A percentile compares a stretch with the other conserved stretches of the same genome.
Conservation (phyloP, 2,888 invertebrate species). For the Lottia scabra region DNA sequence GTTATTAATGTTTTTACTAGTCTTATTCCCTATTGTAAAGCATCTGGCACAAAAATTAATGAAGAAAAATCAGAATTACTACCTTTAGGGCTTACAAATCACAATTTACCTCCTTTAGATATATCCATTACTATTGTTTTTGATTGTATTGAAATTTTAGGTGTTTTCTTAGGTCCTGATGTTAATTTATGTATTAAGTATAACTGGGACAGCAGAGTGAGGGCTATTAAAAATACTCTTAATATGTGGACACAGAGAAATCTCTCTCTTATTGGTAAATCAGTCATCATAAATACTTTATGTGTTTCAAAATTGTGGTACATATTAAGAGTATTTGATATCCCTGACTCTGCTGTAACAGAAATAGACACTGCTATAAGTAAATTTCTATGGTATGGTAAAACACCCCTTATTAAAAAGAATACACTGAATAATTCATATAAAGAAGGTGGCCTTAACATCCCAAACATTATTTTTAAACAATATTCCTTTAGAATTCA, state of each 20-base stretch:
- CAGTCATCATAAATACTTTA: not conserved
- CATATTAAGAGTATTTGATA: not conserved
- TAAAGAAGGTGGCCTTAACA: not conserved
- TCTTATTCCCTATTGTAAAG: not conserved
- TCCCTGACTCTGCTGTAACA: not conserved
- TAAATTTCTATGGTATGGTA: not conserved
- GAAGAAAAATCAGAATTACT: not conserved
- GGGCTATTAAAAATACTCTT: not conserved
- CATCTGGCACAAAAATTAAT: not conserved
- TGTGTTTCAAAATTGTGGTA: not conserved
- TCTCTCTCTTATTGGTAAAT: not conserved
- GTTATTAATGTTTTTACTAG: not conserved
- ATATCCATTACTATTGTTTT: not conserved
- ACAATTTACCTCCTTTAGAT: not conserved
- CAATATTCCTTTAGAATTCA: not conserved
- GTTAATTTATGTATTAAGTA: not conserved
- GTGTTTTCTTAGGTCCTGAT: not conserved
- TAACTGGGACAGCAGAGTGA: not conserved
- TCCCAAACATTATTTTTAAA: not conserved
- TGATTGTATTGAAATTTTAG: not conserved
- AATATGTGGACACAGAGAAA: conserved; percentile 1
- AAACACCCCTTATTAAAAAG: not conserved
- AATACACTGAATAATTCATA: not conserved
- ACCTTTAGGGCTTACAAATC: not conserved
- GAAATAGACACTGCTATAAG: not conserved